These are phyloP conservation scores for Nycticorax nycticorax DNA, from an alignment of 2,113 vertebrate species.

Conservation along the genomic window DNA sequence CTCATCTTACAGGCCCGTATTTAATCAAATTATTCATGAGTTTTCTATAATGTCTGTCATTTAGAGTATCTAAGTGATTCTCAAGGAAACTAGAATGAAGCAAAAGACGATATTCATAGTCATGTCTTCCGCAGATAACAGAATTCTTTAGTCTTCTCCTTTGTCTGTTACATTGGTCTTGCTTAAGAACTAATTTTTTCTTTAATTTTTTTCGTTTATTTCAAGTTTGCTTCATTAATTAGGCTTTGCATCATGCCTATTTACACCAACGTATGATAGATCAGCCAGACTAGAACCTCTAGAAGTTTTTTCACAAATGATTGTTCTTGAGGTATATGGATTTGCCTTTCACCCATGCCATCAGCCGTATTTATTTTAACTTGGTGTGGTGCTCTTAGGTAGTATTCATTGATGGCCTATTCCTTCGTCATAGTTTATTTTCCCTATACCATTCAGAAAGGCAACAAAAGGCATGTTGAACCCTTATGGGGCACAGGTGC, in stretches of 20 bases:
- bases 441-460: background rate
- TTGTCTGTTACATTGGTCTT: background rate
- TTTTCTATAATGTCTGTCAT: background rate
- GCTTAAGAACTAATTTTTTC: background rate
- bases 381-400: background rate
- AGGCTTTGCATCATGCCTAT: background rate
- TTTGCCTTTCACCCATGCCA: background rate
- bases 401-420: background rate
- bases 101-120: background rate
- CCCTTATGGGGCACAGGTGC: background rate
- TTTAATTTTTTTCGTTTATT: background rate
- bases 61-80: background rate
- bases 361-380: background rate
- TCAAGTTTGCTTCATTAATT: background rate
- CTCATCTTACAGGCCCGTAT: background rate
- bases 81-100: background rate
- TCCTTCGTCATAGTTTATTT: background rate
- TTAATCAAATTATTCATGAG: background rate
- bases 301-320: background rate
- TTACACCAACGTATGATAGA: background rate
- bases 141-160: background rate
- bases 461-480: background rate
- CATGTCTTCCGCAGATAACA: background rate
- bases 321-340: background rate
- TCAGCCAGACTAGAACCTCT: background rate